Evolutionary conservation across 2,797 vertebrate species (phyloP), one percentile per base, ranked within the genome.

Genomic region (Chaunax sp.): DNA sequence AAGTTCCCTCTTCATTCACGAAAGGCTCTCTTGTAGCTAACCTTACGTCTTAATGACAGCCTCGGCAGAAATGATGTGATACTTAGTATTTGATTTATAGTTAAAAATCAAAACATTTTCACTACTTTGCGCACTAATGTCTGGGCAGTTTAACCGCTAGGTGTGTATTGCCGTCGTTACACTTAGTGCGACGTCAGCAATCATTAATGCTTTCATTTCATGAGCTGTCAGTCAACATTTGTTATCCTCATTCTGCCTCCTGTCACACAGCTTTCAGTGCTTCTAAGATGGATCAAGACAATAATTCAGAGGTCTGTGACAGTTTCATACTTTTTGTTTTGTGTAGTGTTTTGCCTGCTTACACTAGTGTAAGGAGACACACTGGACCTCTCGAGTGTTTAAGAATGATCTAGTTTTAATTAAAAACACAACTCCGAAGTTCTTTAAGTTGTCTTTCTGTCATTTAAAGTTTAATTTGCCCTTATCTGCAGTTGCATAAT

Each of bases 231-330:
- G 25, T 80, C 72, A 81, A 77, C 73, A 73, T 35, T 11, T 54
- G 13, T 45, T 61, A 16, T 64, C 25, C 62, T 65, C 28, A 14
- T 38, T 60, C 14, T 81, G n/a, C 20, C 49, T 6, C 77, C 28
- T 82, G 19, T 81, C 64, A 18, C 44, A 13, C 81, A 81, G 80
- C 64, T 80, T 19, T 64, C 41, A 71, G 67, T 62, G 69, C 25
- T 82, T 71, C 68, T 57, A 65, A 44, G 78, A 95, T 95, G 94
- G 93, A 95, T 64, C 91, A 89, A 70, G 92, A 87, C 79, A 93
- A 88, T 85, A 93, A 89, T 51, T 90, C 90, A 2, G 93, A 94
- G 93, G 94, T 94, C 68, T 72, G 87, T 87, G 9, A 43, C 25
- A 37, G 7, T 19, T 46, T 25, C 7, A 15, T 43, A 0, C 15